Evolutionary conservation across 1,140 invertebrate genomes (phyloP), one percentile per base, ranked within the genome.

Genomic region (Teleogryllus occipitalis): DNA sequence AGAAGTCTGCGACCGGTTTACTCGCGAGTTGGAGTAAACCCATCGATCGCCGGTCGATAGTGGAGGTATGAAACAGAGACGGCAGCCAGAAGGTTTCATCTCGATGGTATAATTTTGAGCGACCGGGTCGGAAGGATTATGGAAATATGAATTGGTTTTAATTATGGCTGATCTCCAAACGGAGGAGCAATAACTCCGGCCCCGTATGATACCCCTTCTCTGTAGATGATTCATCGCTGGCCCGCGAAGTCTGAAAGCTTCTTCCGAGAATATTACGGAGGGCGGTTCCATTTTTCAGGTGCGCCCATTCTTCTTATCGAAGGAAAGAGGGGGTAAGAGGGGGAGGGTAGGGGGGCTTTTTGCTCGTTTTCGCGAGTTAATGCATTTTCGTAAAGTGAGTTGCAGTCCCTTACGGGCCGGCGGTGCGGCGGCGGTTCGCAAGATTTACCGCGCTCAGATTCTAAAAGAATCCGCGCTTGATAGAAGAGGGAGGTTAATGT

Each of bases 241-340:
- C 54, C 54, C 10, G 54, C 54, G 54, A 65, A 10, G 54, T 18
- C 18, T 65, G 7, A 65, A 65, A 65, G 54, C 54, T 65, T 65
- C 54, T 65, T 65, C 54, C 54, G 54, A 65, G 54, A 65, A 65
- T 65, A 65, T 65, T 65, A 65, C 54, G 54, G 54, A 65, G 54
- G 10, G 54, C 27, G 27, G 27, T 39, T 65, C 54, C 54, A 65
- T 65, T 65, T 65, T 65, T 65, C 54, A 65, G 54, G 54, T 65
- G 18, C 54, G 54, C 54, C 54, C 54, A 65, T 65, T 65, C 54
- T 65, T 65, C 54, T 65, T 65, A 10, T 65, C 54, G 10, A 18
- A 65, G 10, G 54, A 65, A 14, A 39, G 27, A 39, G 27, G 27
- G 27, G 27, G 27, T 39, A 39, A 39, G 27, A 39, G 27, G 27